Evolutionary conservation across 2,888 invertebrate genomes (phyloP).

Genomic region (Ernsta delagoae): DNA sequence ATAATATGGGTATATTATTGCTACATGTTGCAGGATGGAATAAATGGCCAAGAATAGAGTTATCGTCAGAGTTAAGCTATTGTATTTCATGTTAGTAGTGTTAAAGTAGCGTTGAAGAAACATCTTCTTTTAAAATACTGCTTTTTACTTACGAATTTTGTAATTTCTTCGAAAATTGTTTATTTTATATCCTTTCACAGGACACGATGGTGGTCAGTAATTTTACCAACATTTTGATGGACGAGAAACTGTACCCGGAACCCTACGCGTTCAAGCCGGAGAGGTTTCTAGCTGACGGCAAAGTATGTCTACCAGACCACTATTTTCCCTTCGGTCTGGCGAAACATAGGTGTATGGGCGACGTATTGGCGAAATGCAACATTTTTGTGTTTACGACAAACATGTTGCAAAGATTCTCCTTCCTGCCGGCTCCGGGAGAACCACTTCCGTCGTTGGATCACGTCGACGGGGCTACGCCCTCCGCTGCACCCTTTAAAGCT

Average conservation of each 20-base stretch:
- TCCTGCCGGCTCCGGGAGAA: slow-evolving; percentile 87
- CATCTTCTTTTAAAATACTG: too few species aligned
- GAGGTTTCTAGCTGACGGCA: slow-evolving; percentile 87
- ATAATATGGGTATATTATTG: too few species aligned
- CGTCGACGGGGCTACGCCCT: slow-evolving; percentile 91
- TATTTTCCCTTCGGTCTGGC: slow-evolving; percentile 92
- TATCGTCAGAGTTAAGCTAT: too few species aligned
- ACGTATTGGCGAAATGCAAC: slow-evolving; percentile 89
- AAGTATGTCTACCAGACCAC: slow-evolving; percentile 86
- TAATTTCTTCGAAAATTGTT: not conserved
- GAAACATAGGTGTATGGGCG: slow-evolving; percentile 93
- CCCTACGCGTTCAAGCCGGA: slow-evolving; percentile 91
- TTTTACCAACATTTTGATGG: slow-evolving; percentile 89
- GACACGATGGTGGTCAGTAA: slow-evolving; percentile 93
- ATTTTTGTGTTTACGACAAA: slow-evolving; percentile 90
- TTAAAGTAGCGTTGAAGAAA: too few species aligned
- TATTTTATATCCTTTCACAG: slow-evolving; percentile 63
- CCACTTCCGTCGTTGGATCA: slow-evolving; percentile 87
- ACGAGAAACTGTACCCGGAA: slow-evolving; percentile 87
- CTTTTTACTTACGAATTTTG: too few species aligned
- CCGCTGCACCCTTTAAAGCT: slow-evolving; percentile 89
- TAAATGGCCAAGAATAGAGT: too few species aligned
- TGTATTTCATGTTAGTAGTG: too few species aligned
- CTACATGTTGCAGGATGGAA: too few species aligned
- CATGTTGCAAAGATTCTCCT: slow-evolving; percentile 89